Percentiles rank a stretch among this genome's conserved stretches.
Evolutionary conservation across 64 coral and sea anemone species (phyloP).

Genomic region (Pocillopora damicornis): DNA sequence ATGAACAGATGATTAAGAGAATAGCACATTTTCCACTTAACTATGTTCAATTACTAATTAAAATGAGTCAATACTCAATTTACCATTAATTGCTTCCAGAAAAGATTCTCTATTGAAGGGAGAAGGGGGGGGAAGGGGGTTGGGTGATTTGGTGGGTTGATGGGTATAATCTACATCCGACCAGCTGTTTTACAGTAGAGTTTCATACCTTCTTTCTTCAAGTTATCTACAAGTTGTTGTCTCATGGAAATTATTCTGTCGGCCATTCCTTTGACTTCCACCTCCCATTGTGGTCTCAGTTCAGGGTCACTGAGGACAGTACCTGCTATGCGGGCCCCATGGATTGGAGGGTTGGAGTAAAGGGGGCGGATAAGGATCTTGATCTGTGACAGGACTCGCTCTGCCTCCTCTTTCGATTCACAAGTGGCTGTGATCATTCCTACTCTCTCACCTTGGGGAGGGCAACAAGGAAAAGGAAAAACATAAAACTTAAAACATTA

Average conservation of each 20-base stretch:
- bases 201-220: slow-evolving; percentile 84
- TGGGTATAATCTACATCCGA: too few species aligned
- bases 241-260: slow-evolving; percentile 98
- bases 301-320: slow-evolving; percentile 73
- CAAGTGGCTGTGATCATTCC: slow-evolving; percentile 73
- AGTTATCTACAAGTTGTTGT: slow-evolving; percentile 74
- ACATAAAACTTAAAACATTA: neutral
- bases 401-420: slow-evolving; percentile 77
- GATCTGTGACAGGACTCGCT: slow-evolving; percentile 83
- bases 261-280: slow-evolving; percentile 93
- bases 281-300: slow-evolving; percentile 74
- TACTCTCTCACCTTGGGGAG: slow-evolving; percentile 68
- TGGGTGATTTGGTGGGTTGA: too few species aligned
- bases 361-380: slow-evolving; percentile 96
- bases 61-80: too few species aligned
- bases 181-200: too few species aligned
- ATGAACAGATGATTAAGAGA: too few species aligned
- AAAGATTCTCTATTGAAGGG: too few species aligned
- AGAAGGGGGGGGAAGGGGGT: too few species aligned
- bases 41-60: too few species aligned
- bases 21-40: too few species aligned
- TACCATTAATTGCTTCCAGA: too few species aligned
- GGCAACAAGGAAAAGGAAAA: neutral
- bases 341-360: slow-evolving; percentile 94
- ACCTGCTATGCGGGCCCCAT: slow-evolving; percentile 75